These are phyloP conservation scores for Archaeoteleia sp. DNA, from an alignment of 2,888 invertebrate species.

Conservation along the genomic window DNA sequence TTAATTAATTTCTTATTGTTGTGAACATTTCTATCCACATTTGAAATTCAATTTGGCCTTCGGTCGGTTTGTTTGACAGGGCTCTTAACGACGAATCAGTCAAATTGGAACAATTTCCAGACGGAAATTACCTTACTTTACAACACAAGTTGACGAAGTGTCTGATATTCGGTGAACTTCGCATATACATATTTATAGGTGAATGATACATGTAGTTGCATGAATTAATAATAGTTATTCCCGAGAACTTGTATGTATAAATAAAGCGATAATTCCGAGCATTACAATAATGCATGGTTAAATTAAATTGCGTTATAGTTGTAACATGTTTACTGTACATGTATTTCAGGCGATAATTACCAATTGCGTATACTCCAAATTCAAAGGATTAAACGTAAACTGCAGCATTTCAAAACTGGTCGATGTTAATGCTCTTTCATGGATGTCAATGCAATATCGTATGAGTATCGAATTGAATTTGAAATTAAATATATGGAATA, in stretches of 20 bases:
- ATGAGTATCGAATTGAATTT: constrained; percentile 14
- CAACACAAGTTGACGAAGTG: constrained; percentile 19
- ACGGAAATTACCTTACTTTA: too few relatives aligned
- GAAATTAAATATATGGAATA: too few relatives aligned
- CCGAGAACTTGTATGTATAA: constrained; percentile 11
- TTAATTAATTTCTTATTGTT: too few relatives aligned
- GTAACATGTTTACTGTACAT: constrained; percentile 34
- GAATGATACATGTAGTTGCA: constrained; percentile 36
- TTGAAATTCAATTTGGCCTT: too few relatives aligned
- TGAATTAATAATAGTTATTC: constrained; percentile 34
- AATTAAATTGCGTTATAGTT: constrained; percentile 34
- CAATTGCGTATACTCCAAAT: constrained; percentile 40
- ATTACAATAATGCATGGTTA: too few relatives aligned
- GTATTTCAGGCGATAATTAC: constrained; percentile 37
- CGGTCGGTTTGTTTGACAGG: too few relatives aligned
- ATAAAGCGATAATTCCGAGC: constrained; percentile 29
- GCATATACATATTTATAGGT: constrained; percentile 4
- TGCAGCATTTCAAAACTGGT: constrained; percentile 10
- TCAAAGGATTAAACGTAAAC: constrained; percentile 32
- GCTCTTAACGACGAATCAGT: too few relatives aligned
- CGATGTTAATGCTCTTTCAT: constrained; percentile 25
- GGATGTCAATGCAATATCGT: constrained; percentile 2
- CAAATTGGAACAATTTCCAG: too few relatives aligned
- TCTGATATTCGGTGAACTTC: constrained; percentile 3
- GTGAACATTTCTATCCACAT: too few relatives aligned